Evolutionary conservation across 92 coral and sea anemone genomes (phyloP).

Genomic region (Porites rus): DNA sequence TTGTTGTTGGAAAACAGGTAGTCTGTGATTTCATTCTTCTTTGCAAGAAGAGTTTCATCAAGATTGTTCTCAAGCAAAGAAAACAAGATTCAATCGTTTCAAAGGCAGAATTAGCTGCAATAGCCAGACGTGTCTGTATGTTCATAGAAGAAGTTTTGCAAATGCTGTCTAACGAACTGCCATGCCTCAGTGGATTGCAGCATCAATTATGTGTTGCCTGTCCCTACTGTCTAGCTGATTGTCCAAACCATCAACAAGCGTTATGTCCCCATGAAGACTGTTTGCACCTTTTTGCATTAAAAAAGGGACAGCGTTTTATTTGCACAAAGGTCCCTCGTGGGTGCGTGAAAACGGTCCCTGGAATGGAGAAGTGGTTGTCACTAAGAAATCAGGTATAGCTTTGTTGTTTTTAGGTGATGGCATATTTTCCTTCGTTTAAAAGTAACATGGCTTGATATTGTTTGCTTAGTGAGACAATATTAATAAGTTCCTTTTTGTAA

Average conservation of each 20-base stretch:
- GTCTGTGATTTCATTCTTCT: background rate
- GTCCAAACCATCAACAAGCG: background rate
- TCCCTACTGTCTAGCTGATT: background rate
- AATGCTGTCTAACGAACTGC: background rate
- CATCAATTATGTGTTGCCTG: slow-evolving; percentile 3
- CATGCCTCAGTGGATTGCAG: slow-evolving; percentile 8
- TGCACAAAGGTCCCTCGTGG: background rate
- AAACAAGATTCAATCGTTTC: background rate
- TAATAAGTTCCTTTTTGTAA: background rate
- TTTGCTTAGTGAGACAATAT: background rate
- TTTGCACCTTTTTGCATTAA: background rate
- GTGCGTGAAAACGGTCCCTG: background rate
- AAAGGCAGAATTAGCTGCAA: background rate
- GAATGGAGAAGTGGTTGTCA: slow-evolving; percentile 5
- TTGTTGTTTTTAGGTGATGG: background rate
- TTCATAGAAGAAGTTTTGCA: slow-evolving; percentile 1
- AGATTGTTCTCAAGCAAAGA: background rate
- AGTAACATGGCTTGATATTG: background rate
- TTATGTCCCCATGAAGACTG: background rate
- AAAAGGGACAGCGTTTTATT: background rate
- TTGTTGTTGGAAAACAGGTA: background rate
- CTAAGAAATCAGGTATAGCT: background rate
- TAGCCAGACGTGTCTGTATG: background rate
- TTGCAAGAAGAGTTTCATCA: background rate
- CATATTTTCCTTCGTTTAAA: background rate